These are phyloP conservation scores for Oreochromis mossambicus DNA, from an alignment of 2,797 vertebrate species.

Conservation along the genomic window DNA sequence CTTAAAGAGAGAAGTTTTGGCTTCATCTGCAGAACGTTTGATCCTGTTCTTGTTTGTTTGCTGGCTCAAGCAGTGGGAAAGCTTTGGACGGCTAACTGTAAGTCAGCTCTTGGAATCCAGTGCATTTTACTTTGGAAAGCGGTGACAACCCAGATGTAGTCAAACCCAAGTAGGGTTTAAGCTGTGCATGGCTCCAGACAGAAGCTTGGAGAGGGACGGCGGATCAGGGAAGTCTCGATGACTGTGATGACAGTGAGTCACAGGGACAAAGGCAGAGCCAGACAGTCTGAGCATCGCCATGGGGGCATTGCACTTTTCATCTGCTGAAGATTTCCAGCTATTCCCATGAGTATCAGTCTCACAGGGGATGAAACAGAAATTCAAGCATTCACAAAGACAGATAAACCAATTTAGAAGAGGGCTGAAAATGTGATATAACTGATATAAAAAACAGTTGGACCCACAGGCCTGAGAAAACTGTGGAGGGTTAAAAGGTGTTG, in stretches of 20 bases:
- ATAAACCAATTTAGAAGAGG: not conserved
- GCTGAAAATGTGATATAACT: not conserved
- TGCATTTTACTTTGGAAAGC: not conserved
- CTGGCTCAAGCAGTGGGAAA: slow-evolving; percentile 40
- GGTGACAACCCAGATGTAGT: slow-evolving; percentile 34
- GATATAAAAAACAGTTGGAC: not conserved
- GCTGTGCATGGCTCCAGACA: slow-evolving; percentile 37
- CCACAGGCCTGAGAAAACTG: not conserved
- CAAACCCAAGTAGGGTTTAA: slow-evolving; percentile 14
- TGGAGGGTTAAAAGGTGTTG: not conserved
- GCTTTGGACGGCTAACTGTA: not conserved
- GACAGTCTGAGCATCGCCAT: slow-evolving; percentile 57
- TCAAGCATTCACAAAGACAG: not conserved
- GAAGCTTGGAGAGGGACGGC: slow-evolving; percentile 35
- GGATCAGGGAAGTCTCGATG: slow-evolving; percentile 33
- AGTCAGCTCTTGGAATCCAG: slow-evolving; percentile 4
- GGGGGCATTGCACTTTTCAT: slow-evolving; percentile 36
- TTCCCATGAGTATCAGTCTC: slow-evolving; percentile 71
- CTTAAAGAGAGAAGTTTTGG: not conserved
- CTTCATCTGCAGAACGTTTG: not conserved
- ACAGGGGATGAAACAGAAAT: slow-evolving; percentile 12
- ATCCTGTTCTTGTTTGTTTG: slow-evolving; percentile 37
- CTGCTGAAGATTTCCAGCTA: slow-evolving; percentile 9
- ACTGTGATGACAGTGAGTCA: slow-evolving; percentile 63
- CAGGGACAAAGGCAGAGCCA: slow-evolving; percentile 66